Evolutionary conservation across 2,888 invertebrate genomes (phyloP).

Genomic region (Didymodactylos carnosus): DNA sequence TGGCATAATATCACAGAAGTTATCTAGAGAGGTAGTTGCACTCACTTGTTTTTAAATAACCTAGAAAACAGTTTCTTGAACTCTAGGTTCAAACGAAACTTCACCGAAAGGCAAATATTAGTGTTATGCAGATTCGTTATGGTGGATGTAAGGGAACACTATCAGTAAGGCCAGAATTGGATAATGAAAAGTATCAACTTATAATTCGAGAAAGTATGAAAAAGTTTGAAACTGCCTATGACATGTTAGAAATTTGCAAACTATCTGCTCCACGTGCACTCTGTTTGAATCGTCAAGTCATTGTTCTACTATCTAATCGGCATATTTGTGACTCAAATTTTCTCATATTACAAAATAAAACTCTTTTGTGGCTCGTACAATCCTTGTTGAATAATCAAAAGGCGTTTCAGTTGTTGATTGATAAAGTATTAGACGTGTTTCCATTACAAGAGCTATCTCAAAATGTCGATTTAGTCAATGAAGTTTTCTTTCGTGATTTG

Average conservation of each 20-base stretch:
- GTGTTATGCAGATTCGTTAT: background rate
- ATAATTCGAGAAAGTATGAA: background rate
- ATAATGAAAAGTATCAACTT: too few species aligned
- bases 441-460: background rate
- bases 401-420: background rate
- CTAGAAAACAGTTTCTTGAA: too few species aligned
- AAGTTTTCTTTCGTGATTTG: background rate
- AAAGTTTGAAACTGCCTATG: background rate
- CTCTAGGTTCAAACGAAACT: too few species aligned
- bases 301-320: background rate
- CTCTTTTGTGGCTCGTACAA: background rate
- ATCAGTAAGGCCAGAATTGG: too few species aligned
- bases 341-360: background rate
- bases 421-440: background rate
- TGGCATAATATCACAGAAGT: background rate
- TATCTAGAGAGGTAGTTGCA: background rate
- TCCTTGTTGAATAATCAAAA: background rate
- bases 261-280: background rate
- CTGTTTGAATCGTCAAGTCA: background rate
- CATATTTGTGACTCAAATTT: background rate
- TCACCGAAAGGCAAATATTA: too few species aligned
- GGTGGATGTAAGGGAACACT: background rate
- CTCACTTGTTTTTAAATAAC: too few species aligned
- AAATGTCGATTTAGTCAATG: background rate
- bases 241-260: background rate